phyloP scores from a whole-genome alignment of 2,113 vertebrate genomes.

The Amphiprion percula region DNA sequence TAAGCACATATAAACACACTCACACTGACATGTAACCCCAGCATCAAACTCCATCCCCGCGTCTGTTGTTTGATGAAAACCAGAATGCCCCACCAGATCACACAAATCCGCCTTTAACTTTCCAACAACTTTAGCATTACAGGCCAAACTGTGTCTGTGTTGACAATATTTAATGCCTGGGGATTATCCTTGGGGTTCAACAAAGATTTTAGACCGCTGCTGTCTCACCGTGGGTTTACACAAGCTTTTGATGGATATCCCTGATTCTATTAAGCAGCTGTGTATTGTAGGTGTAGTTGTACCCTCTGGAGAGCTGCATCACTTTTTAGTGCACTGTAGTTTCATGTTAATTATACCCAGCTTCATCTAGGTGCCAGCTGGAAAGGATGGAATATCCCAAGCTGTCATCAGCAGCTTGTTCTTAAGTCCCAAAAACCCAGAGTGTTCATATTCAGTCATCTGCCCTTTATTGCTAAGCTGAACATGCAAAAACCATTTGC shows the following conservation, averaged over 20 bases:
- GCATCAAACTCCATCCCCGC: constrained; percentile 45
- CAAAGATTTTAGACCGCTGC: constrained; percentile 69
- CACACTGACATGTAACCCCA: constrained; percentile 45
- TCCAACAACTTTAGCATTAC: constrained; percentile 64
- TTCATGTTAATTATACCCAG: constrained; percentile 65
- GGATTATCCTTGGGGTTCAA: constrained; percentile 77
- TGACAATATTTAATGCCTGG: constrained; percentile 80
- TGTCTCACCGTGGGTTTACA: constrained; percentile 71
- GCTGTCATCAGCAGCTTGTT: constrained; percentile 68
- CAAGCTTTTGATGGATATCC: constrained; percentile 78
- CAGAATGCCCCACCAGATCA: constrained; percentile 72
- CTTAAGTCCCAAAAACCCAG: constrained; percentile 38
- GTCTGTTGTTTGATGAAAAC: constrained; percentile 77
- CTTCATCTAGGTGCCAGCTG: constrained; percentile 60
- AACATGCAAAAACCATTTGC: constrained; percentile 44
- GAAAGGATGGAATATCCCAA: constrained; percentile 60
- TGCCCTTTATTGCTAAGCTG: constrained; percentile 35
- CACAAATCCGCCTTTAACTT: constrained; percentile 75
- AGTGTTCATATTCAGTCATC: constrained; percentile 54
- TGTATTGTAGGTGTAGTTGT: constrained; percentile 61
- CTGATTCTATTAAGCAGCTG: constrained; percentile 76
- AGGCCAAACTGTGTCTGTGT: constrained; percentile 78
- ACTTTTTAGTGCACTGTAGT: constrained; percentile 67
- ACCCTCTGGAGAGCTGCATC: constrained; percentile 69
- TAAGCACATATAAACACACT: constrained; percentile 43